Base-by-base conservation (phyloP, 1,140 invertebrate genomes). In the Bombus superbus region DNA sequence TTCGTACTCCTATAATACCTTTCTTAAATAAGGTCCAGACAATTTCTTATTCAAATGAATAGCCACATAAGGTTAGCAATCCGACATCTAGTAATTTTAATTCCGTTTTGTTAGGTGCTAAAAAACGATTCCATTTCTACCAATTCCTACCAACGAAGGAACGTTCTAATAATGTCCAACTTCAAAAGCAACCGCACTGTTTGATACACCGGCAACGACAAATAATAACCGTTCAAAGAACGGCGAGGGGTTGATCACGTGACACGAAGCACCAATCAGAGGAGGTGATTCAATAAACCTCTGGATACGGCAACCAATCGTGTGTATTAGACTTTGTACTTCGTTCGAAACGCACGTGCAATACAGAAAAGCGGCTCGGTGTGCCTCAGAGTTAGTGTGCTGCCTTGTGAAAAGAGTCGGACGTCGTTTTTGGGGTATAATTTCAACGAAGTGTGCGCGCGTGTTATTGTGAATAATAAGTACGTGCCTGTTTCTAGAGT, bases 341-440 rank as follows among this genome's bases (percentile, higher is more conserved):
- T 86, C 88, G 89, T 92, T 93, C 92, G 92, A 93, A 94, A 93
- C 92, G 89, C 93, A 94, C 93, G 93, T 94, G 93, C 91, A 88
- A 77, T 73, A 79, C 57, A 85, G 68, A 80, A 86, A 79, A 90
- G 86, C 85, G 89, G 82, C 83, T 89, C 76, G 66, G 85, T 76
- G 84, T 81, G 62, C 35, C 47, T 76, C 66, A 81, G 89, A 72
- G 76, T 80, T 87, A 77, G 90, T 89, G 87, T 83, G 82, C 71
- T 86, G 79, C 83, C 90, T 81, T 71, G 89, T 85, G 81, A 87
- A 91, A 87, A 79, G 83, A 86, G 80, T 89, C 57, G 77, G 80
- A 25, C 77, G 25, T 81, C 32, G 13, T 66, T 62, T 83, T 69
- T 47, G n/a, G 77, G 79, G 88, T 78, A 78, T 71, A 72, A 89